Percentiles rank a stretch among this genome's conserved stretches.
Evolutionary conservation across 2,797 vertebrate genomes (phyloP).

Genomic region (Sciurus carolinensis): DNA sequence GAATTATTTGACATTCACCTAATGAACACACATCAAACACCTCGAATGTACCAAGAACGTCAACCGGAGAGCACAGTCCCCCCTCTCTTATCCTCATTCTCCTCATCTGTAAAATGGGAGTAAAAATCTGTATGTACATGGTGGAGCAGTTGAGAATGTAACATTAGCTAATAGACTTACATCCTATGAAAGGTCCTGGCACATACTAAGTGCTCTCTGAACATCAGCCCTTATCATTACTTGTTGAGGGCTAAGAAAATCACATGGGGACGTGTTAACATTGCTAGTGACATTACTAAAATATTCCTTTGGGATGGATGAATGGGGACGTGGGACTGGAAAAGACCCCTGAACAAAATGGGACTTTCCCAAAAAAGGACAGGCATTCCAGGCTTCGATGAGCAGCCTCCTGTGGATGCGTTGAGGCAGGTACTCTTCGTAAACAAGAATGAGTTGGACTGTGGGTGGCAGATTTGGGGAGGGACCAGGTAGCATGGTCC

Average conservation of each 20-base stretch:
- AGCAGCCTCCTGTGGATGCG: neutral
- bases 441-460: neutral
- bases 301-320: neutral
- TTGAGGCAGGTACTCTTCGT: too few species aligned
- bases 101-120: neutral
- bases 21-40: neutral
- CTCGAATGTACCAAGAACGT: neutral
- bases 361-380: neutral
- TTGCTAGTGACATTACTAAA: rapidly evolving
- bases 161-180: neutral
- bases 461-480: rapidly evolving
- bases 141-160: rapidly evolving
- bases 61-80: neutral
- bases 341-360: neutral
- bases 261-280: rapidly evolving
- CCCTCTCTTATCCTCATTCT: neutral
- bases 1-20: neutral
- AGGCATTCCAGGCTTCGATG: neutral
- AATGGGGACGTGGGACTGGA: rapidly evolving
- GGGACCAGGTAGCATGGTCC: neutral
- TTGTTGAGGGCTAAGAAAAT: neutral
- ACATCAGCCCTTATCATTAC: neutral
- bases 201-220: neutral
- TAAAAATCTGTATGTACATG: neutral
- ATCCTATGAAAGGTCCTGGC: neutral